Evolutionary conservation across 2,797 vertebrate genomes (phyloP), one percentile per base, ranked within the genome.

Genomic region (Stomatorhinus walkeri): DNA sequence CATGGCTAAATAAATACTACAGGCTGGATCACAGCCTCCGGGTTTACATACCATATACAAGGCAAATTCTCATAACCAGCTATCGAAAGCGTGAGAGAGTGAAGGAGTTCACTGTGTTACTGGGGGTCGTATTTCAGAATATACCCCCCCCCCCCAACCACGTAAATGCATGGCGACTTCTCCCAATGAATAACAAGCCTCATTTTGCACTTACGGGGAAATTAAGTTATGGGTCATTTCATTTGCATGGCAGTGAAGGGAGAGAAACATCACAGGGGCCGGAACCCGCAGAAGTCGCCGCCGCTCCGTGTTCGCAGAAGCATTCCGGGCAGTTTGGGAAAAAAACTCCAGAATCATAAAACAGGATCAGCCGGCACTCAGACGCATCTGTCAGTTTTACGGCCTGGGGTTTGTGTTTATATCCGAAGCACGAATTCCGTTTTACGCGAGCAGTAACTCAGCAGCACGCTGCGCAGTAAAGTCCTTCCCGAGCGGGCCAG

Each of bases 151-250:
- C 19, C 19, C 19, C 22, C 14, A 51, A 51, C 4, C 43, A 12
- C 51, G 32, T 87, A 87, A 87, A 46, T 48, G 40, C 36, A 87
- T 9, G 36, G 56, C 5, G 4, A 8, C 86, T 56, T 46, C 56
- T 6, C 24, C 36, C 22, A 59, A 85, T 85, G 88, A 86, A 52
- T 85, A 52, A 85, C 84, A 85, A 19, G 56, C 32, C 46, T 89
- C 88, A 86, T 89, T 86, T 87, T 87, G 51, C 24, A 83, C 86
- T 79, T 85, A 24, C 16, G 12, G 51, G 68, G 48, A 84, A 89
- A 89, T 81, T 32, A 81, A 54, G 83, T 87, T 56, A 79, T 36
- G 22, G 64, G 40, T 83, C 86, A 64, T 81, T 89, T 81, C 14
- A 81, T 83, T 87, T 22, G 52, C 22, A 59, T 51, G 24, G 9